Conservation (phyloP, 2,113 vertebrate species). For the Australoheros scitulus region DNA sequence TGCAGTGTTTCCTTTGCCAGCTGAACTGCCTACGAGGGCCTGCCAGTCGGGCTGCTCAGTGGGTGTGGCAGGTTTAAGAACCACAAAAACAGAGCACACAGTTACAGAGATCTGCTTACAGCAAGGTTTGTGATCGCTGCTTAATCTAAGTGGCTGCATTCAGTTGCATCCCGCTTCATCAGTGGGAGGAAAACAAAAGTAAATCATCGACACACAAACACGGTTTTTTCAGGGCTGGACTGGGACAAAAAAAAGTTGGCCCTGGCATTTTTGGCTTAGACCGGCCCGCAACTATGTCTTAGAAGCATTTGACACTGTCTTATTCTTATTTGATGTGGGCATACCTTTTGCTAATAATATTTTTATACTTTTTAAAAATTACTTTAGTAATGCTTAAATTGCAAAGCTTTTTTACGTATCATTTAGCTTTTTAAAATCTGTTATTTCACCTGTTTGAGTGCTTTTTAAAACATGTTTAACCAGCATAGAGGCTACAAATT, state of each 20-base stretch:
- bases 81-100: neutral
- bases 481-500: too few relatives aligned
- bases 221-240: neutral
- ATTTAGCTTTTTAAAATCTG: too few relatives aligned
- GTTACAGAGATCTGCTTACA: neutral
- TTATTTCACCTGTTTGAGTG: too few relatives aligned
- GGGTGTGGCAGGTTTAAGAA: slow-evolving; percentile 29
- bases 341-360: too few relatives aligned
- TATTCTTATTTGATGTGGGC: too few relatives aligned
- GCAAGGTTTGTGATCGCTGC: accelerated
- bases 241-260: too few relatives aligned
- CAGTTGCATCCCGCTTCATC: neutral
- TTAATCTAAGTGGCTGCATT: neutral
- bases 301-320: too few relatives aligned
- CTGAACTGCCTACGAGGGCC: neutral
- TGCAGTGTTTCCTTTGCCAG: neutral
- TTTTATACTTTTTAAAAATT: too few relatives aligned
- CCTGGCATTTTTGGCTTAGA: slow-evolving; percentile 54
- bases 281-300: too few relatives aligned
- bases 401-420: too few relatives aligned
- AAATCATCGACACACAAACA: neutral
- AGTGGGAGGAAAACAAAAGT: neutral
- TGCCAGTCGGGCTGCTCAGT: slow-evolving; percentile 2
- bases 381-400: too few relatives aligned
- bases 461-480: too few relatives aligned